Conservation (phyloP, 1,140 invertebrate genomes). For the Paraescarpia echinospica region DNA sequence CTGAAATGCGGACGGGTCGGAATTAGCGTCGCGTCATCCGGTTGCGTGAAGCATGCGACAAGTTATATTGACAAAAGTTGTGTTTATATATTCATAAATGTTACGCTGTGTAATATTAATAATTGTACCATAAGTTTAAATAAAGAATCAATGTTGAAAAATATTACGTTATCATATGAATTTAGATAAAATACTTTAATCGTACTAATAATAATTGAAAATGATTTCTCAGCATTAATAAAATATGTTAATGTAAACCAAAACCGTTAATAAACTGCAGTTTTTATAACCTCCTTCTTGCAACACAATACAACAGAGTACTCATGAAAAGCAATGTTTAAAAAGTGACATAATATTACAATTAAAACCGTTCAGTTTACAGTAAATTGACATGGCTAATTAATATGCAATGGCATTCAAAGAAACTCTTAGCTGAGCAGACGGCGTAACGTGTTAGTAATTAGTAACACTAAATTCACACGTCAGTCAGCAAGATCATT, state of each 20-base stretch:
- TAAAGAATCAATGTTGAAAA: not conserved
- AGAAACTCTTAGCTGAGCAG: not conserved
- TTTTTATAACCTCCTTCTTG: not conserved
- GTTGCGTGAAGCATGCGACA: not conserved
- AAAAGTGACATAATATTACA: not conserved
- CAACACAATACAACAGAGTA: not conserved
- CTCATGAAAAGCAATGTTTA: not conserved
- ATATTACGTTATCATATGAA: not conserved
- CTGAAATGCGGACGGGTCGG: constrained; percentile 3
- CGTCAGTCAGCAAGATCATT: not conserved
- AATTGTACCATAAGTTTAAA: not conserved
- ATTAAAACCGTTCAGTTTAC: not conserved
- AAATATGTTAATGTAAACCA: too few relatives aligned
- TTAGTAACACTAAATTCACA: not conserved
- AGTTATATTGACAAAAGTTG: not conserved
- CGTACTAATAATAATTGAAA: not conserved
- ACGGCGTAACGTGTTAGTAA: not conserved
- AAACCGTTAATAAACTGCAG: not conserved
- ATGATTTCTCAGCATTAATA: too few relatives aligned
- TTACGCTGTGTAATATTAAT: not conserved
- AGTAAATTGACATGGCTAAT: not conserved
- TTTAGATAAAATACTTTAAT: not conserved
- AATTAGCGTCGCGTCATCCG: not conserved
- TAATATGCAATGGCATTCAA: not conserved
- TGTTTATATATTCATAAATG: too few relatives aligned